phyloP scores from a whole-genome alignment of 2,797 vertebrate species.

The Xiphophorus birchmanni region DNA sequence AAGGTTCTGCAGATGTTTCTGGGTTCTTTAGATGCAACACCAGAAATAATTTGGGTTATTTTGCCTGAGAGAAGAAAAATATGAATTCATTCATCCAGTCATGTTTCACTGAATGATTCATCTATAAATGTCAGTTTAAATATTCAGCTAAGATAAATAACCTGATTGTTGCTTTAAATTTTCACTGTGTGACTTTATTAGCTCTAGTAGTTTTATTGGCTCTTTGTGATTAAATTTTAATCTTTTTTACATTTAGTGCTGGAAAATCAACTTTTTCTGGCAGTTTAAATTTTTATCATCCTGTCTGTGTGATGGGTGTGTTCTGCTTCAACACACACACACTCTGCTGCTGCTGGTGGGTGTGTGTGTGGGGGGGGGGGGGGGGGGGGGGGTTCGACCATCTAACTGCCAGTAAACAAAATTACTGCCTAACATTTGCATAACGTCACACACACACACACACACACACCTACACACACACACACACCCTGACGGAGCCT shows the following conservation, averaged over 20 bases:
- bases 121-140: not conserved
- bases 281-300: not conserved
- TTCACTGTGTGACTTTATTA: no score
- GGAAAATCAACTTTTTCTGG: not conserved
- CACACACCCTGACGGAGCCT: not conserved
- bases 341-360: not conserved
- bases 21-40: not conserved
- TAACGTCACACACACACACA: not conserved
- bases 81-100: no score
- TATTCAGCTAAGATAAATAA: not conserved
- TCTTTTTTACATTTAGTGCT: not conserved
- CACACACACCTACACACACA: not conserved
- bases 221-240: not conserved
- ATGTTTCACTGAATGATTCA: no score
- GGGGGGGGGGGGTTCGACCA: not conserved
- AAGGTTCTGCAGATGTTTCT: not conserved
- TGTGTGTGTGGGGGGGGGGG: no score
- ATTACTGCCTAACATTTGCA: not conserved
- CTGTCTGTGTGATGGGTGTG: not conserved
- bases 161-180: no score
- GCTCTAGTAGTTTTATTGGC: no score
- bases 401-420: not conserved
- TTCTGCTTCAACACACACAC: not conserved
- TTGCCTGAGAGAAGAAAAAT: no score
- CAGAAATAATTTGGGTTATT: no score